Conservation (phyloP, 2,888 invertebrate genomes). For the Harpalus rufipes region DNA sequence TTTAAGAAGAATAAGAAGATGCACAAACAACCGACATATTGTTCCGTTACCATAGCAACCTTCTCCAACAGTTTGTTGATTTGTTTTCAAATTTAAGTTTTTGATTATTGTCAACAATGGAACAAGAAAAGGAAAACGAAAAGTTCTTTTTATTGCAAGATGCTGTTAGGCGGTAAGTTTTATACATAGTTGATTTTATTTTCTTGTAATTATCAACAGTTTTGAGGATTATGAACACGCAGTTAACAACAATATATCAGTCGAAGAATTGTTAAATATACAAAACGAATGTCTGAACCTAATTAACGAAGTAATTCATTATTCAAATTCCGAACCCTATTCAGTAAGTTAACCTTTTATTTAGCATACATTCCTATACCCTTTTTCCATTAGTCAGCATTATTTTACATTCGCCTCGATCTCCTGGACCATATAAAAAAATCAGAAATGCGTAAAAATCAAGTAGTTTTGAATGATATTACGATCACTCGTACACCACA, state of each 20-base stretch:
- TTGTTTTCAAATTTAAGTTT: too few relatives aligned
- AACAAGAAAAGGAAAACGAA: not conserved
- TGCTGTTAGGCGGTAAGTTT: slow-evolving; percentile 23
- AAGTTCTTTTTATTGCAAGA: not conserved
- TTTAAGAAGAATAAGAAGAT: slow-evolving; percentile 35
- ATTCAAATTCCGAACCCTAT: slow-evolving; percentile 16
- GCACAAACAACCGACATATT: not conserved
- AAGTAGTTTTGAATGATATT: slow-evolving; percentile 48
- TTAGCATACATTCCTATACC: not conserved
- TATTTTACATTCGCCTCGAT: slow-evolving; percentile 28
- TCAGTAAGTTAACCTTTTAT: slow-evolving; percentile 42
- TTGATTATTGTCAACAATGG: slow-evolving; percentile 16
- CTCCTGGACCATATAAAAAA: slow-evolving; percentile 33
- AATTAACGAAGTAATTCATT: slow-evolving; percentile 2
- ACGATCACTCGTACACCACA: slow-evolving; percentile 35
- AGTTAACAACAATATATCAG: not conserved
- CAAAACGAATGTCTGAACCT: slow-evolving; percentile 29
- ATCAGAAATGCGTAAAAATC: not conserved
- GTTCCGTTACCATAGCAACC: slow-evolving; percentile 13
- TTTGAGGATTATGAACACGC: slow-evolving; percentile 52
- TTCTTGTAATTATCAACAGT: slow-evolving; percentile 11
- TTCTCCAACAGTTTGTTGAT: not conserved
- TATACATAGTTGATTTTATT: not conserved
- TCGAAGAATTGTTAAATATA: not conserved
- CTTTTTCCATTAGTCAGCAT: slow-evolving; percentile 23